Conservation (phyloP, 1,140 invertebrate genomes). For the Calephelis nemesis region DNA sequence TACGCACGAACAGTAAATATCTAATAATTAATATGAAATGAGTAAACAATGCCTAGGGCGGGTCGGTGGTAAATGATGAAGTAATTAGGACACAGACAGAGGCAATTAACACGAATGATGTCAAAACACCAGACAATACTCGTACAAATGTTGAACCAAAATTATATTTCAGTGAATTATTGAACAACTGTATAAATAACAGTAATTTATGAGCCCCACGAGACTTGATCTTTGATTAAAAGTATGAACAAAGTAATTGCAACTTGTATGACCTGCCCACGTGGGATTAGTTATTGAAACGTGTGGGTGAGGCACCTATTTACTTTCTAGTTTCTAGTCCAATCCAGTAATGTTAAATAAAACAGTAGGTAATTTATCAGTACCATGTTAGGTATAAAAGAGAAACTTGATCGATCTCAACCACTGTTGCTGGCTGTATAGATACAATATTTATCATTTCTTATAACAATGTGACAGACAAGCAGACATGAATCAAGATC, state of each 20-base stretch:
- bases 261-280: conserved; percentile 21
- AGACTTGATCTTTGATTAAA: conserved; percentile 11
- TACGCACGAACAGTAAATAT: no score
- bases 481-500: no score
- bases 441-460: not conserved
- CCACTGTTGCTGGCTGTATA: not conserved
- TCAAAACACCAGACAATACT: conserved; percentile 4
- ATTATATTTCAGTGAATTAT: conserved; percentile 20
- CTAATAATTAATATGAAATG: not conserved
- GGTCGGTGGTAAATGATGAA: not conserved
- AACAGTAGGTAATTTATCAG: conserved; percentile 33
- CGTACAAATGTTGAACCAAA: conserved; percentile 29
- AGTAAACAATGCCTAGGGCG: not conserved
- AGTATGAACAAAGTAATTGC: conserved; percentile 26
- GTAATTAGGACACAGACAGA: not conserved
- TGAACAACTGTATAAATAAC: conserved; percentile 5
- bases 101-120: conserved; percentile 5
- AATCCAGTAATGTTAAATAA: conserved; percentile 30
- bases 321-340: conserved; percentile 29
- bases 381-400: conserved; percentile 29
- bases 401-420: conserved; percentile 24
- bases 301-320: conserved; percentile 27
- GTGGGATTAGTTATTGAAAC: conserved; percentile 24
- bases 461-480: not conserved
- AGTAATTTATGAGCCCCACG: conserved; percentile 19